Percentiles rank a stretch among this genome's conserved stretches.
phyloP scores from a whole-genome alignment of 1,140 invertebrate species.

The Procambarus clarkii region DNA sequence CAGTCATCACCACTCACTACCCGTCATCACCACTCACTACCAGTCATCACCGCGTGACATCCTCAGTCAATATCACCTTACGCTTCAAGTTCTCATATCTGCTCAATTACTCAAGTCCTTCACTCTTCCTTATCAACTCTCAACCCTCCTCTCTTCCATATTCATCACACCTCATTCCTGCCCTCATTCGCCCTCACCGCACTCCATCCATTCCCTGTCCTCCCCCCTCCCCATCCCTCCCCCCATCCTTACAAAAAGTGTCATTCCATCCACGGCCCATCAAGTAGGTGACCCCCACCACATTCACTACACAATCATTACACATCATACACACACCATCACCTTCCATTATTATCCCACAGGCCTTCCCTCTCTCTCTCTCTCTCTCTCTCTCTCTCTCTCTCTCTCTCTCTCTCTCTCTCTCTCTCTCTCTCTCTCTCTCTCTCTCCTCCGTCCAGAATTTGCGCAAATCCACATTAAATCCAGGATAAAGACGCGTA shows the following conservation, averaged over 20 bases:
- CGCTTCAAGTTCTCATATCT: too few relatives aligned
- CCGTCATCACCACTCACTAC: too few relatives aligned
- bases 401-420: conserved; percentile 2
- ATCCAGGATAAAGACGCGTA: neutral
- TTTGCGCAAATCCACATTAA: neutral
- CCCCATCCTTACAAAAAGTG: neutral
- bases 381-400: neutral
- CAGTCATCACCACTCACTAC: too few relatives aligned
- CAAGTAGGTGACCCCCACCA: neutral
- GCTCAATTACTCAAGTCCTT: neutral
- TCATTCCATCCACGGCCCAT: neutral
- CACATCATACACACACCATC: neutral
- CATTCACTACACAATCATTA: neutral
- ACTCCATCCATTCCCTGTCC: too few relatives aligned
- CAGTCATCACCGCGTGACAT: too few relatives aligned
- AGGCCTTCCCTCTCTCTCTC: neutral
- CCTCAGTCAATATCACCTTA: too few relatives aligned
- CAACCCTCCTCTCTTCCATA: neutral
- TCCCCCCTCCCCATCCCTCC: neutral
- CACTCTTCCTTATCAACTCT: neutral
- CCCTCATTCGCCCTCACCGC: neutral
- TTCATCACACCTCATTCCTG: neutral
- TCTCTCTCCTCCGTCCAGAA: neutral
- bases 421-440: conserved; percentile 5
- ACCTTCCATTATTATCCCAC: neutral